These are phyloP conservation scores for Macquaria australasica DNA, from an alignment of 2,113 vertebrate genomes.

Conservation along the genomic window DNA sequence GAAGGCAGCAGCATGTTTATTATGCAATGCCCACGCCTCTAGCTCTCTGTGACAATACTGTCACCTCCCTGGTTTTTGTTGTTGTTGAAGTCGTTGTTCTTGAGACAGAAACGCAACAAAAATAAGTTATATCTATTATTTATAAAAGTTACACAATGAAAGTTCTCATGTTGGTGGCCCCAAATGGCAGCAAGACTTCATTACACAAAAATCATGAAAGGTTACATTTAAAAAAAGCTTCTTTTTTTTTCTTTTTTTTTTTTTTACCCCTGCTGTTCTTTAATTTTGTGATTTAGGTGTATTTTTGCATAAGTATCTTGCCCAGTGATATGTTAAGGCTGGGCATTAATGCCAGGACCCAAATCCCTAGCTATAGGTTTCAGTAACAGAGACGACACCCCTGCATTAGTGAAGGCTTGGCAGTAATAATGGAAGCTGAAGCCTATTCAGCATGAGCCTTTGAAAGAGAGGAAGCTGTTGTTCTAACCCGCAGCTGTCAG, in stretches of 20 bases:
- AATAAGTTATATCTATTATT: slow-evolving; percentile 26
- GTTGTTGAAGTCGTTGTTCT: slow-evolving; percentile 9
- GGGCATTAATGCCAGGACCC: neutral
- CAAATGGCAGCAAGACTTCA: slow-evolving; percentile 3
- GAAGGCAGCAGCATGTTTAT: neutral
- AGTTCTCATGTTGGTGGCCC: slow-evolving; percentile 2
- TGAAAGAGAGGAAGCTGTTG: slow-evolving; percentile 66
- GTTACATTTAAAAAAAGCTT: neutral
- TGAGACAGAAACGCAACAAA: neutral
- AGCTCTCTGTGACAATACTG: slow-evolving; percentile 2
- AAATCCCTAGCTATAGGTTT: slow-evolving; percentile 9
- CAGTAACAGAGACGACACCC: slow-evolving; percentile 22
- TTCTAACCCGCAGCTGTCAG: slow-evolving; percentile 66
- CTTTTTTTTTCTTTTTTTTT: too few relatives aligned
- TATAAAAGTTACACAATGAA: slow-evolving; percentile 1
- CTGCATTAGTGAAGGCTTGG: slow-evolving; percentile 17
- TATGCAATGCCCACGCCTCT: neutral
- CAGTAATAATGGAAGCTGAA: slow-evolving; percentile 43
- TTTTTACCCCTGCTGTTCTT: neutral
- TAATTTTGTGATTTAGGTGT: neutral
- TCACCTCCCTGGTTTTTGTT: neutral
- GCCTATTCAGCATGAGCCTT: slow-evolving; percentile 38
- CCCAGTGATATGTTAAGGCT: neutral
- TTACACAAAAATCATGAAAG: slow-evolving; percentile 4
- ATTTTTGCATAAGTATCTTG: neutral